These are phyloP conservation scores for Crypturellus undulatus DNA, from an alignment of 2,113 vertebrate species.

Conservation along the genomic window DNA sequence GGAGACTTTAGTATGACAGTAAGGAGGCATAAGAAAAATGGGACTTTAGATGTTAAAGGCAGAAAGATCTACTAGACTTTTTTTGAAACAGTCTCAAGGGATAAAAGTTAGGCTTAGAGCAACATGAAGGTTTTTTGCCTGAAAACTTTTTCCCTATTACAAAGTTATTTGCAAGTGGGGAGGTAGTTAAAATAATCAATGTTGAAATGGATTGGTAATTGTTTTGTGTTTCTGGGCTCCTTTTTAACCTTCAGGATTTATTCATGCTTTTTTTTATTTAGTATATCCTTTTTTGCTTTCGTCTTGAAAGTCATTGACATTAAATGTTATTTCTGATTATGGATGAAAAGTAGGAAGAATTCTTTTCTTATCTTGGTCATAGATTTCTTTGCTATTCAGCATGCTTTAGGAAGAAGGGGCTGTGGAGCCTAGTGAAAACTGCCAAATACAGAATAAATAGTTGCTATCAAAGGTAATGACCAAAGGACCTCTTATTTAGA, in stretches of 20 bases:
- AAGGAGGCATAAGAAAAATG: not conserved
- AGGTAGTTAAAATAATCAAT: not conserved
- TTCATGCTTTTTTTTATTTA: not conserved
- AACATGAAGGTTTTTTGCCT: not conserved
- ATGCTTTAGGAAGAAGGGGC: not conserved
- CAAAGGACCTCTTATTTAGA: conserved; percentile 10
- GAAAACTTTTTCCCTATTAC: not conserved
- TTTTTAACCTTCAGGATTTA: not conserved
- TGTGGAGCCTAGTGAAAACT: not conserved
- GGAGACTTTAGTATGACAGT: not conserved
- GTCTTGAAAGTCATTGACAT: not conserved
- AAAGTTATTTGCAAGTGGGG: not conserved
- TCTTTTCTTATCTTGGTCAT: not conserved
- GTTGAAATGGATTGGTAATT: not conserved
- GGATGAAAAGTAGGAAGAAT: not conserved
- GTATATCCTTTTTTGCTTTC: not conserved
- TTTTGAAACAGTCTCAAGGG: not conserved
- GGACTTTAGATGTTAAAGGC: not conserved
- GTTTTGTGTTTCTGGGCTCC: not conserved
- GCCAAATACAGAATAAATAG: not conserved
- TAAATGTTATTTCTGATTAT: not conserved
- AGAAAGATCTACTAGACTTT: not conserved
- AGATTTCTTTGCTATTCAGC: not conserved
- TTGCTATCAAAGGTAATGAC: not conserved
- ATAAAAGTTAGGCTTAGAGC: not conserved